Evolutionary conservation across 1,140 invertebrate genomes (phyloP).

Genomic region (Bombus superbus): DNA sequence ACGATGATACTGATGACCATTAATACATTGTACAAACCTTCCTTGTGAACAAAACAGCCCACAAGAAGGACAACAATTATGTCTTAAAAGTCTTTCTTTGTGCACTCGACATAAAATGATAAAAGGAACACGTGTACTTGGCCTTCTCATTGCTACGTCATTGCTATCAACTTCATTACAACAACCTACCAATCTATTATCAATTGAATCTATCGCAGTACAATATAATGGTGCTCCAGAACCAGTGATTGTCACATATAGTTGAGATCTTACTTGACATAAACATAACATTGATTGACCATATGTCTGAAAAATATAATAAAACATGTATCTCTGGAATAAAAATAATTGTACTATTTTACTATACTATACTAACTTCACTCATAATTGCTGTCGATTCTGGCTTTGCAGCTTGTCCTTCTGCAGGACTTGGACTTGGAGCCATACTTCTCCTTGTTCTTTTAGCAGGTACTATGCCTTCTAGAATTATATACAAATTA

Average conservation of each 20-base stretch:
- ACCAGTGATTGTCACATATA: conserved; percentile 81
- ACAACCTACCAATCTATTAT: conserved; percentile 91
- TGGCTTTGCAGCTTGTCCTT: conserved; percentile 81
- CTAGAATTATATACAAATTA: conserved; percentile 50
- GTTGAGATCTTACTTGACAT: conserved; percentile 81
- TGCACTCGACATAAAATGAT: conserved; percentile 93
- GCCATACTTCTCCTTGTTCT: conserved; percentile 77
- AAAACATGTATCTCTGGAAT: conserved; percentile 16
- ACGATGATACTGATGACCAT: conserved; percentile 88
- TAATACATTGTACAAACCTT: conserved; percentile 88
- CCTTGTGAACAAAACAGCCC: conserved; percentile 96
- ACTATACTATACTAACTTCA: conserved; percentile 74
- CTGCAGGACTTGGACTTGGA: conserved; percentile 81
- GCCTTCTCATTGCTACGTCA: conserved; percentile 86
- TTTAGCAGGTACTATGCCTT: conserved; percentile 70
- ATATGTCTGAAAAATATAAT: conserved; percentile 70
- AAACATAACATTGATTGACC: conserved; percentile 79
- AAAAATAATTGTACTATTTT: conserved; percentile 23
- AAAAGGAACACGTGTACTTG: conserved; percentile 91
- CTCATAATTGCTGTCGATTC: conserved; percentile 81
- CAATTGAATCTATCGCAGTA: conserved; percentile 91
- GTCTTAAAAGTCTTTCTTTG: conserved; percentile 88
- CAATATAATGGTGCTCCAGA: conserved; percentile 83
- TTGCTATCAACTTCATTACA: conserved; percentile 87
- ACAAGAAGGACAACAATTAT: conserved; percentile 96